phyloP scores from a whole-genome alignment of 2,888 invertebrate species.

The Chelonus formosanus region DNA sequence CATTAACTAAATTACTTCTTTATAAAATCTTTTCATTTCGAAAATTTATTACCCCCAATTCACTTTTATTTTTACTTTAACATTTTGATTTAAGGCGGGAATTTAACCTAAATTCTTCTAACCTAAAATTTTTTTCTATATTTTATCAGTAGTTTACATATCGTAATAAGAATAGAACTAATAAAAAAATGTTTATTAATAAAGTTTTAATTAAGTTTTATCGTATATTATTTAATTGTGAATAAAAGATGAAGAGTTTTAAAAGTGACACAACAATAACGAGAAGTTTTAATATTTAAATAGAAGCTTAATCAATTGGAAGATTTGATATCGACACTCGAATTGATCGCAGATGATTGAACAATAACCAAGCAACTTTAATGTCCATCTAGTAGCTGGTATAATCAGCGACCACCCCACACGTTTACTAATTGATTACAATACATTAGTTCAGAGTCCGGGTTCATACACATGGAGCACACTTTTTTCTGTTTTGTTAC shows the following conservation, averaged over 20 bases:
- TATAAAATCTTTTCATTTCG: background rate
- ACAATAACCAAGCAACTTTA: conserved; percentile 12
- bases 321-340: conserved; percentile 19
- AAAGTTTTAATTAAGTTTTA: no score
- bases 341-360: conserved; percentile 11
- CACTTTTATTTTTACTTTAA: background rate
- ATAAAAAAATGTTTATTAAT: no score
- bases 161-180: no score
- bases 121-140: no score
- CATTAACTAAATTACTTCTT: background rate
- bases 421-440: conserved; percentile 61
- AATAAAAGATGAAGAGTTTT: no score
- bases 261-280: background rate
- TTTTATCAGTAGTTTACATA: no score
- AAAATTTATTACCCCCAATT: background rate
- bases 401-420: conserved; percentile 32
- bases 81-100: no score
- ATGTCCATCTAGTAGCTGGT: background rate
- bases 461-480: conserved; percentile 51
- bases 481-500: conserved; percentile 64
- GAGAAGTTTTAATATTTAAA: conserved; percentile 3
- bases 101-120: no score
- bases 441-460: conserved; percentile 41
- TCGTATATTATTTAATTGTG: no score
- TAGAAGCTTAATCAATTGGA: conserved; percentile 26